A percentile compares a stretch with the other conserved stretches of the same genome.
These are phyloP conservation scores for Platyscapa corneri DNA, from an alignment of 1,140 invertebrate species.

Conservation along the genomic window DNA sequence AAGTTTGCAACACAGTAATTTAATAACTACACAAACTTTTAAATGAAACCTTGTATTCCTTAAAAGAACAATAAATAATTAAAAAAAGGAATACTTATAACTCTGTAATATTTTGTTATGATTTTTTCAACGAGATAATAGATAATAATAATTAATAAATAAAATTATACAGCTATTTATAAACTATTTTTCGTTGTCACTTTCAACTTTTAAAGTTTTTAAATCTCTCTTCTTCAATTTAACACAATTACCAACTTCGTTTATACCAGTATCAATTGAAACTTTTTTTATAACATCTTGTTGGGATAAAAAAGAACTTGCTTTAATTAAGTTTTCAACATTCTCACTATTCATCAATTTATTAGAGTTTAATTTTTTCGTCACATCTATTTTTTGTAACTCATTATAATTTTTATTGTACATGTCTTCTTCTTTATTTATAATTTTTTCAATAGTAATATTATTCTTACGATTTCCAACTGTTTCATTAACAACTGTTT, in stretches of 20 bases:
- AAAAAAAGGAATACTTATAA: neutral
- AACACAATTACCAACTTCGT: conserved; percentile 49
- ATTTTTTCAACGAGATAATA: neutral
- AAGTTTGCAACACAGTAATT: neutral
- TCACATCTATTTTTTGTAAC: neutral
- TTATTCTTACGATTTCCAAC: conserved; percentile 13
- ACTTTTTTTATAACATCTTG: conserved; percentile 57
- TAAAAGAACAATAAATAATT: neutral
- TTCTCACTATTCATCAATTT: conserved; percentile 16
- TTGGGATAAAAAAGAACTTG: conserved; percentile 61
- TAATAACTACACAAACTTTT: neutral
- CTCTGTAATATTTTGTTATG: neutral
- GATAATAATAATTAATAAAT: neutral
- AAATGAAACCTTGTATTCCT: neutral
- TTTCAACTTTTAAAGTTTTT: conserved; percentile 58
- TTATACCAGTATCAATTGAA: conserved; percentile 54
- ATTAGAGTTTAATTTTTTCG: neutral
- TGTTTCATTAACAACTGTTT: neutral
- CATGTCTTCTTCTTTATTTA: conserved; percentile 43
- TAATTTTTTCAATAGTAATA: conserved; percentile 29
- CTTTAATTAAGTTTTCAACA: conserved; percentile 59
- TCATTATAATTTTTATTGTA: conserved; percentile 51
- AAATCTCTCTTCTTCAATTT: conserved; percentile 65
- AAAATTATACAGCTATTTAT: conserved; percentile 1
- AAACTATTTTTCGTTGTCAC: conserved; percentile 48